phyloP scores from a whole-genome alignment of 2,888 invertebrate genomes.

The Archips crataeganus region DNA sequence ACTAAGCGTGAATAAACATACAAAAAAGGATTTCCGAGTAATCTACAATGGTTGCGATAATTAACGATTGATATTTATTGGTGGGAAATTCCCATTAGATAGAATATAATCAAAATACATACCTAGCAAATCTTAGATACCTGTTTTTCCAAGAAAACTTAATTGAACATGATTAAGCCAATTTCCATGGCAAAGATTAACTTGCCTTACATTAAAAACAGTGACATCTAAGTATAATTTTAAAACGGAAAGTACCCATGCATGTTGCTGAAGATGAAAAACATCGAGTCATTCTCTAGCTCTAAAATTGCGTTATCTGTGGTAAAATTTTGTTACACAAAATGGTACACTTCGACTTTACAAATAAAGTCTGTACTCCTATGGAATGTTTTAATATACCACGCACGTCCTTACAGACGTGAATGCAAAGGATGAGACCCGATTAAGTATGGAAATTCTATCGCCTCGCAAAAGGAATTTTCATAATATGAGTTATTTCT shows the following conservation, averaged over 20 bases:
- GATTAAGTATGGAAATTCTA: constrained; percentile 37
- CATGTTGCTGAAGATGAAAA: constrained; percentile 30
- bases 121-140: neutral
- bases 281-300: constrained; percentile 28
- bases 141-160: neutral
- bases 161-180: neutral
- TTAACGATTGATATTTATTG: neutral
- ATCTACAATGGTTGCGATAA: neutral
- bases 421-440: constrained; percentile 27
- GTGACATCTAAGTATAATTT: constrained; percentile 13
- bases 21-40: neutral
- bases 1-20: neutral
- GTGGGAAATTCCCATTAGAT: neutral
- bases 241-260: constrained; percentile 26
- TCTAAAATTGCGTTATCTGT: constrained; percentile 30
- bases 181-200: constrained; percentile 1
- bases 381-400: constrained; percentile 14
- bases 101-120: neutral
- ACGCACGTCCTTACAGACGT: constrained; percentile 26
- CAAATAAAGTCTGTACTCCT: constrained; percentile 22
- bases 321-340: constrained; percentile 8
- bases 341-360: constrained; percentile 10
- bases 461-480: constrained; percentile 21
- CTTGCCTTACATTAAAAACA: constrained; percentile 17
- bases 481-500: constrained; percentile 21